phyloP scores from a whole-genome alignment of 2,888 invertebrate species.

The Scaptomyza caliginosa region DNA sequence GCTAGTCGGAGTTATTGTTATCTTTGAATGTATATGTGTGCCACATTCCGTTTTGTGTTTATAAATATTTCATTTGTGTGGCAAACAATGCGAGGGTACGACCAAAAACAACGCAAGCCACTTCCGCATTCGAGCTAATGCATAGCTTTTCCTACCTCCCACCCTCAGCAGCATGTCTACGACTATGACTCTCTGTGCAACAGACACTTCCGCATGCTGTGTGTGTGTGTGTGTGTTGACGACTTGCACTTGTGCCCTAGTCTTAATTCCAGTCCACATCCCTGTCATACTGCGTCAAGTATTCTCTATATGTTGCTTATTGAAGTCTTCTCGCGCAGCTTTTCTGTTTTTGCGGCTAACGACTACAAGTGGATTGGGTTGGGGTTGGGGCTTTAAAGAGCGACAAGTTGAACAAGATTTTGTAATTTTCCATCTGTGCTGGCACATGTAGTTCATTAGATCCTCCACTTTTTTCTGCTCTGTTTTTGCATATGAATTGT shows the following conservation, averaged over 20 bases:
- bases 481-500: constrained; percentile 57
- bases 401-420: constrained; percentile 53
- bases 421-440: constrained; percentile 68
- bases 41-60: constrained; percentile 73
- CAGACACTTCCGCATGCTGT: constrained; percentile 55
- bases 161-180: constrained; percentile 1
- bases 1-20: constrained; percentile 44
- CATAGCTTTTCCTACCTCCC: not conserved
- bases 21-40: constrained; percentile 51
- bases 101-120: constrained; percentile 50
- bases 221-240: constrained; percentile 12
- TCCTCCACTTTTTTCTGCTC: not conserved
- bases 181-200: constrained; percentile 2
- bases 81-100: constrained; percentile 60
- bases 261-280: constrained; percentile 14
- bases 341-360: constrained; percentile 22
- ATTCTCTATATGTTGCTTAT: constrained; percentile 46
- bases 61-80: constrained; percentile 66
- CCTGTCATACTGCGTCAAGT: constrained; percentile 20
- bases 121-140: constrained; percentile 60
- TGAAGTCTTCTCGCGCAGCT: constrained; percentile 46
- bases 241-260: constrained; percentile 51
- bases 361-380: constrained; percentile 46
- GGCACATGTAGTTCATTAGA: constrained; percentile 77
- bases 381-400: constrained; percentile 41